A percentile compares a stretch with the other conserved stretches of the same genome.
Conservation (phyloP, 2,113 vertebrate species). For the Urocolius indicus region DNA sequence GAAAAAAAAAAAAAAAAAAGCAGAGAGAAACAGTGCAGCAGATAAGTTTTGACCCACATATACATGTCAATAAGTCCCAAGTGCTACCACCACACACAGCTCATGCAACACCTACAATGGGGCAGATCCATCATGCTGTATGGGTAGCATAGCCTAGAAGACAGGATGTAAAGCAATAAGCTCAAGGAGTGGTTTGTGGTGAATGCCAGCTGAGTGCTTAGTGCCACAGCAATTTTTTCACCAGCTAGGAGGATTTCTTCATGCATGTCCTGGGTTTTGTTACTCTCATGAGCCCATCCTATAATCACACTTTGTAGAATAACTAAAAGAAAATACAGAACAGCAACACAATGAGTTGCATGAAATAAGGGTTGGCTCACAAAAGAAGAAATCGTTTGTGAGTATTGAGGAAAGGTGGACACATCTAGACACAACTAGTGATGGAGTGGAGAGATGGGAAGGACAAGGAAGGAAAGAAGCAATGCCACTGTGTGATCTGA, state of each 20-base stretch:
- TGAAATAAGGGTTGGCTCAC: not conserved
- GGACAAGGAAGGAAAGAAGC: not conserved
- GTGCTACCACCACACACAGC: not conserved
- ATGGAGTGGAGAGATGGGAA: not conserved
- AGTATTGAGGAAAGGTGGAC: not conserved
- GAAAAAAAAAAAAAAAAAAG: too few species aligned
- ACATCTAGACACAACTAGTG: not conserved
- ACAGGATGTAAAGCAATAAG: not conserved
- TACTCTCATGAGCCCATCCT: not conserved
- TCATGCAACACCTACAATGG: not conserved
- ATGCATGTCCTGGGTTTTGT: not conserved
- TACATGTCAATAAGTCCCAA: not conserved
- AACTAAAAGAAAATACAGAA: not conserved
- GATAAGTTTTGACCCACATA: not conserved
- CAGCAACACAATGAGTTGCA: not conserved
- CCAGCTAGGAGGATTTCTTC: not conserved
- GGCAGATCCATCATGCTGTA: not conserved
- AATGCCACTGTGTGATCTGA: not conserved
- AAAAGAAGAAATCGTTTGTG: not conserved
- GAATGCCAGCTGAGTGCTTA: not conserved
- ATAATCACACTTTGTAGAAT: not conserved
- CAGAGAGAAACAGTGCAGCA: not conserved
- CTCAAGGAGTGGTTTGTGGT: not conserved
- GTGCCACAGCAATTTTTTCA: not conserved
- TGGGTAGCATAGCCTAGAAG: not conserved